Conservation (phyloP, 2,113 vertebrate species). For the Nycticorax nycticorax region DNA sequence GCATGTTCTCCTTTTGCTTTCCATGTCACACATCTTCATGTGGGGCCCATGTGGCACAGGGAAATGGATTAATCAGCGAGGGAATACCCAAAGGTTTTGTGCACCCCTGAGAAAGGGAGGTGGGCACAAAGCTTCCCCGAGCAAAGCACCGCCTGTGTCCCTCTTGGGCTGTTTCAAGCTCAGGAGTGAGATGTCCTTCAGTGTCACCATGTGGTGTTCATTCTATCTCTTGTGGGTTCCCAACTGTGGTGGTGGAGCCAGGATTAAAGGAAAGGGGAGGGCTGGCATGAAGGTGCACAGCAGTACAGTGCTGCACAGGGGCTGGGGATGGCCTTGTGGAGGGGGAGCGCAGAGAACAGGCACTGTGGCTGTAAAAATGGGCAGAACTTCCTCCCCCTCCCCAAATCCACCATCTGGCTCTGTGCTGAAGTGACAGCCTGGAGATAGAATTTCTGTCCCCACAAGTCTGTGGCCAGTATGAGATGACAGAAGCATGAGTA, state of each 20-base stretch:
- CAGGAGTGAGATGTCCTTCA: not conserved
- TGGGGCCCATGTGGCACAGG: not conserved
- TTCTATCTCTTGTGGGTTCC: not conserved
- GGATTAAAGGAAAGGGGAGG: not conserved
- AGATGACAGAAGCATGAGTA: not conserved
- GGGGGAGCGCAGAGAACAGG: not conserved
- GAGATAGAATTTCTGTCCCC: not conserved
- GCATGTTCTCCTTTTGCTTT: not conserved
- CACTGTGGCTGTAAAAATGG: not conserved
- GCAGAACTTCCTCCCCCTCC: not conserved
- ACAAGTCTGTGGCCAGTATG: not conserved
- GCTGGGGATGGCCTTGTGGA: no score
- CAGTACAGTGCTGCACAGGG: rapidly evolving
- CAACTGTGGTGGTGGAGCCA: not conserved
- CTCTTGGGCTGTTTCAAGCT: not conserved
- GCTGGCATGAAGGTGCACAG: not conserved
- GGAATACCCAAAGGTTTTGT: not conserved
- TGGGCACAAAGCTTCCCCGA: not conserved
- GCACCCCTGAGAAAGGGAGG: not conserved
- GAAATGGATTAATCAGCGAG: not conserved
- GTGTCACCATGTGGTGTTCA: not conserved
- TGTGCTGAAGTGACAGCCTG: not conserved
- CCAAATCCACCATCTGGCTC: not conserved
- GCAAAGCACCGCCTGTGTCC: not conserved
- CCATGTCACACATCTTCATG: not conserved